phyloP scores from a whole-genome alignment of 2,113 vertebrate genomes.

The Neotragus moschatus region DNA sequence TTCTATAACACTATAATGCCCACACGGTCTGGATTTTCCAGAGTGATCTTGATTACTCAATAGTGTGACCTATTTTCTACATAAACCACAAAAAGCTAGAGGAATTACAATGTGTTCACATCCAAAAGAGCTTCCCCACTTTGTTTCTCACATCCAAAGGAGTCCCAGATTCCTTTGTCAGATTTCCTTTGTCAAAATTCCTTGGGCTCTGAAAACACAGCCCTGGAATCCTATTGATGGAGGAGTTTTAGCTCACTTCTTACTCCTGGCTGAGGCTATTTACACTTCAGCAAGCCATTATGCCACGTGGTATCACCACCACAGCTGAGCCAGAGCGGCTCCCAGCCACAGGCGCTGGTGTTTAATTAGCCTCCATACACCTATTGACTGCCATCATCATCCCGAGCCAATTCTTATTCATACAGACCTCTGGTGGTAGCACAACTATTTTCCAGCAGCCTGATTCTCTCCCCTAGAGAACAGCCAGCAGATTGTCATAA shows the following conservation, averaged over 20 bases:
- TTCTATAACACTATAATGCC: background rate
- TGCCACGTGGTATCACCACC: background rate
- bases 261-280: background rate
- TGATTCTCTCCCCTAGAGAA: slow-evolving; percentile 39
- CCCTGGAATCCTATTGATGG: background rate
- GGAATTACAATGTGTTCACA: background rate
- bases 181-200: background rate
- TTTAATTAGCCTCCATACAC: slow-evolving; percentile 51
- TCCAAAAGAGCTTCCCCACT: background rate
- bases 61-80: background rate
- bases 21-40: background rate
- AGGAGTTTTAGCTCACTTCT: background rate
- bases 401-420: background rate
- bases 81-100: background rate
- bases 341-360: background rate
- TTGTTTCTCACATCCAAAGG: background rate
- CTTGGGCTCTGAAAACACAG: background rate
- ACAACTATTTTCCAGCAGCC: slow-evolving; percentile 10
- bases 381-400: background rate
- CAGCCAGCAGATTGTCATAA: slow-evolving; percentile 50
- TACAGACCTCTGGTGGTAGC: background rate
- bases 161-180: background rate
- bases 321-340: background rate
- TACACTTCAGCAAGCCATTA: background rate
- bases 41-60: background rate